Percentiles rank a stretch among this genome's conserved stretches.
phyloP scores from a whole-genome alignment of 2,113 vertebrate genomes.

The Tiliqua scincoides region DNA sequence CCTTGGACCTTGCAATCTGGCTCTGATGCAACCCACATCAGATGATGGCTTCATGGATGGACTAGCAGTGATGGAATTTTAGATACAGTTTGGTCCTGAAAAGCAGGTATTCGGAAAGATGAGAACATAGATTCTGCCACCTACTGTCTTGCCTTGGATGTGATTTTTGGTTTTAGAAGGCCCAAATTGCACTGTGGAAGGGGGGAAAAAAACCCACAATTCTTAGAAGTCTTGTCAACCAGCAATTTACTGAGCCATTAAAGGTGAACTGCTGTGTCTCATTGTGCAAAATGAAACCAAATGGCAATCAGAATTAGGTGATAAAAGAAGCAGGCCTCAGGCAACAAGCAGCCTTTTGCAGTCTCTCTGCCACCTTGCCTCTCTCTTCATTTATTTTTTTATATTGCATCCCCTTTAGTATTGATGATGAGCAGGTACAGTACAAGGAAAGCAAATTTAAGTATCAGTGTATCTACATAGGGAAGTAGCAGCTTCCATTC shows the following conservation, averaged over 20 bases:
- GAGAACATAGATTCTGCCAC: neutral
- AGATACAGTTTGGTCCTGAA: neutral
- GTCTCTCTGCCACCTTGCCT: neutral
- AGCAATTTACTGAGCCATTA: neutral
- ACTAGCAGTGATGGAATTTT: too few species aligned
- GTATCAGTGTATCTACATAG: constrained; percentile 61
- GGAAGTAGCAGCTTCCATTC: constrained; percentile 60
- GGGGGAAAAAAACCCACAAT: neutral
- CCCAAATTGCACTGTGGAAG: neutral
- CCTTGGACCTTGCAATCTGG: too few species aligned
- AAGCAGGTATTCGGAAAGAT: neutral
- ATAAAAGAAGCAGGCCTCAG: constrained; percentile 47
- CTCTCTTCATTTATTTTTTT: constrained; percentile 52
- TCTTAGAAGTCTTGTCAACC: rapidly evolving
- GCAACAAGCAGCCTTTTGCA: neutral
- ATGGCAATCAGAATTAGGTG: constrained; percentile 46
- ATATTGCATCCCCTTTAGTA: constrained; percentile 48
- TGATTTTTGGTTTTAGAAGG: neutral
- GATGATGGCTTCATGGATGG: too few species aligned
- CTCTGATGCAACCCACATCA: too few species aligned
- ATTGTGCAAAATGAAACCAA: constrained; percentile 52
- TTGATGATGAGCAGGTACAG: constrained; percentile 49
- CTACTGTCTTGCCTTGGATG: neutral
- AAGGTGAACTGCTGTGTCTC: constrained; percentile 30
- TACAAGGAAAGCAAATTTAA: constrained; percentile 65